A percentile compares a stretch with the other conserved stretches of the same genome.
These are phyloP conservation scores for Automeris io DNA, from an alignment of 2,888 invertebrate species.

Conservation along the genomic window DNA sequence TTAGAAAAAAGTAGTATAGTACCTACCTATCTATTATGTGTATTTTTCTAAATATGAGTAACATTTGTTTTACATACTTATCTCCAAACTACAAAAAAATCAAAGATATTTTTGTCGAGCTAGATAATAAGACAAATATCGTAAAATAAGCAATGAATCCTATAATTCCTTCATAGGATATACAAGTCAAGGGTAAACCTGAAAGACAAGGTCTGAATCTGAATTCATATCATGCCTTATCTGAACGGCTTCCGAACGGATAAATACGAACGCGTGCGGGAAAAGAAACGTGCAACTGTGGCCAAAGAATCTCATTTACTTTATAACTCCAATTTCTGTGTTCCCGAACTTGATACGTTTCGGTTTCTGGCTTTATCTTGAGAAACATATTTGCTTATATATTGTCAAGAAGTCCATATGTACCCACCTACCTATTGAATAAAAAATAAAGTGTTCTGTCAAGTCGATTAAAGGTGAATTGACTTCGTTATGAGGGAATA, in stretches of 20 bases:
- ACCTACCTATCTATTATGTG: no score
- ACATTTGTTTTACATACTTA: no score
- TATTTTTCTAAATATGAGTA: no score
- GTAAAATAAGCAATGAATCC: constrained; percentile 13
- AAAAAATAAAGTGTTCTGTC: neutral
- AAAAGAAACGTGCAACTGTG: constrained; percentile 40
- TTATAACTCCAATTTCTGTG: constrained; percentile 38
- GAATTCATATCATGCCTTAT: constrained; percentile 50
- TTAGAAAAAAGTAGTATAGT: no score
- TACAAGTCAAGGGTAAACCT: constrained; percentile 33
- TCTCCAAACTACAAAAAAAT: no score
- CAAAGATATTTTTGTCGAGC: neutral
- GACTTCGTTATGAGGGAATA: constrained; percentile 22
- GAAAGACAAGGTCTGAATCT: constrained; percentile 40
- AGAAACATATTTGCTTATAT: constrained; percentile 21
- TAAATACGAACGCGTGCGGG: constrained; percentile 34
- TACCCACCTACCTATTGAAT: neutral
- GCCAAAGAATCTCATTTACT: constrained; percentile 46
- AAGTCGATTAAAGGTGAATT: constrained; percentile 14
- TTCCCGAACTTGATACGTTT: constrained; percentile 28
- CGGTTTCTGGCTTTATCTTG: constrained; percentile 32
- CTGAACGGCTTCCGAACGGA: constrained; percentile 43
- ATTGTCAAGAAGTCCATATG: constrained; percentile 1
- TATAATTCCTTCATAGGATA: constrained; percentile 20
- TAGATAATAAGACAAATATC: constrained; percentile 1